Evolutionary conservation across 2,888 invertebrate species (phyloP).

Genomic region (Orthonevra nobilis): DNA sequence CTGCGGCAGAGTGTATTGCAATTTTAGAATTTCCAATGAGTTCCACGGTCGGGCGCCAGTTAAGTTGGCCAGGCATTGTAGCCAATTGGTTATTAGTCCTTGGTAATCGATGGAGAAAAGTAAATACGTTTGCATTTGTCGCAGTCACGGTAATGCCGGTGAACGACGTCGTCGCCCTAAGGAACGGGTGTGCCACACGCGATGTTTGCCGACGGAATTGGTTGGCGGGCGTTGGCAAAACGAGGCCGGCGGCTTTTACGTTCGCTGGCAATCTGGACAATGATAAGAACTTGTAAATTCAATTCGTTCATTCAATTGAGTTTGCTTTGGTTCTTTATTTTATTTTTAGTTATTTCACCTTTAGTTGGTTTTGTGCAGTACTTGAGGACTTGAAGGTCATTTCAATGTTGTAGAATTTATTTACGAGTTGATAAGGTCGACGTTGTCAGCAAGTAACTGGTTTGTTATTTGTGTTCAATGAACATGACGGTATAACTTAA

Average conservation of each 20-base stretch:
- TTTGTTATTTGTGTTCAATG: no score
- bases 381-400: conserved; percentile 38
- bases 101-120: conserved; percentile 62
- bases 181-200: conserved; percentile 48
- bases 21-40: conserved; percentile 63
- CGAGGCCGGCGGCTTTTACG: conserved; percentile 47
- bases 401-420: conserved; percentile 45
- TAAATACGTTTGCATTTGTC: conserved; percentile 64
- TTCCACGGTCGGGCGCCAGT: conserved; percentile 1
- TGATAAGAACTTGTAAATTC: conserved; percentile 58
- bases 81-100: conserved; percentile 62
- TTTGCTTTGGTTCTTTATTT: conserved; percentile 40
- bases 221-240: conserved; percentile 46
- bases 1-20: conserved; percentile 26
- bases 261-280: conserved; percentile 48
- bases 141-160: conserved; percentile 54
- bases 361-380: background rate
- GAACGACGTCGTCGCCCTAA: background rate
- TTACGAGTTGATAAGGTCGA: conserved; percentile 30
- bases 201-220: conserved; percentile 59
- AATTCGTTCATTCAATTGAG: conserved; percentile 58
- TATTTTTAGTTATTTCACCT: conserved; percentile 6
- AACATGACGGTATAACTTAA: no score
- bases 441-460: no score
- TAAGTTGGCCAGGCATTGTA: background rate